A percentile compares a stretch with the other conserved stretches of the same genome.
Evolutionary conservation across 92 coral and sea anemone genomes (phyloP).

Genomic region (Siderastrea radians): DNA sequence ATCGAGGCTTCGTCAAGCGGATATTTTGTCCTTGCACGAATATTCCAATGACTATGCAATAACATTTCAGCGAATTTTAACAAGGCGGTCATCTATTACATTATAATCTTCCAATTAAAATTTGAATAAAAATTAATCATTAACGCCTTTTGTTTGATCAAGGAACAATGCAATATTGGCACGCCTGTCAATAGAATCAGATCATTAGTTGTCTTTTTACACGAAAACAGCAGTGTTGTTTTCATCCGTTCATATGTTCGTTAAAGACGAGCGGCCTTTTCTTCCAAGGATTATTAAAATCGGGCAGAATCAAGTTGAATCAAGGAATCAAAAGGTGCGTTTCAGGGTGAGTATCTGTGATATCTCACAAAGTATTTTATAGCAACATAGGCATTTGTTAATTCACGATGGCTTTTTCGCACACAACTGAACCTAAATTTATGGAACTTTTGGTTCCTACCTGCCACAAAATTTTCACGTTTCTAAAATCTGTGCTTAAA

Average conservation of each 20-base stretch:
- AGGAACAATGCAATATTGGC: constrained; percentile 13
- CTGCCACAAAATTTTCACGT: neutral
- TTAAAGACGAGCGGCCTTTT: neutral
- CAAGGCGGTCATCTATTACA: neutral
- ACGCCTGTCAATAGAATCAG: constrained; percentile 11
- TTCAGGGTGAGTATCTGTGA: neutral
- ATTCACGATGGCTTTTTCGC: neutral
- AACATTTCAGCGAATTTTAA: neutral
- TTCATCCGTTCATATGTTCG: neutral
- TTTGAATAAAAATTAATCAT: constrained; percentile 15
- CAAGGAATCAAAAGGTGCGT: neutral
- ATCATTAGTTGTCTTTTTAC: neutral
- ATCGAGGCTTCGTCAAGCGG: too few species aligned
- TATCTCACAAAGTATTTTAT: neutral
- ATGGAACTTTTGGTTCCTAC: neutral
- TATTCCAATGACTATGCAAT: neutral
- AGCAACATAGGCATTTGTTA: neutral
- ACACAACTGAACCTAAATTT: neutral
- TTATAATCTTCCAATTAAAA: constrained; percentile 1
- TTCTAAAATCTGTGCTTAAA: neutral
- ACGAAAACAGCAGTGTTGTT: neutral
- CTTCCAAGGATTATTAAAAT: neutral
- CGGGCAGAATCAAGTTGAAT: neutral
- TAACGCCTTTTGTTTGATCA: constrained; percentile 23
- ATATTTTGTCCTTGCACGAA: neutral